Percentiles rank a stretch among this genome's conserved stretches.
Conservation (phyloP, 2,113 vertebrate species). For the Megaceryle torquata region DNA sequence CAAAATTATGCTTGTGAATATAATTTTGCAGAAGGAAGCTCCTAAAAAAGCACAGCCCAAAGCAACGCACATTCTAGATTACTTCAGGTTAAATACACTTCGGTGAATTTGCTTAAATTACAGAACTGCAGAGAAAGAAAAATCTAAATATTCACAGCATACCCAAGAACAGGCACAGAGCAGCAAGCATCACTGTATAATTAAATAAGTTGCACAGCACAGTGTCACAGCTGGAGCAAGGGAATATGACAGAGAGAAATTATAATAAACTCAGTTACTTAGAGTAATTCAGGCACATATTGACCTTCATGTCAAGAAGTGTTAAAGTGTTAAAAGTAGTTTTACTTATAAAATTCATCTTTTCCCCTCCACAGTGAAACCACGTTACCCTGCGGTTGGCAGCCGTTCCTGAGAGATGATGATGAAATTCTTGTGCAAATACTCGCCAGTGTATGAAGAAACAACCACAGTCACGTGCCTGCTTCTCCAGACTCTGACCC, state of each 20-base stretch:
- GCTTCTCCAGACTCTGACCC: conserved; percentile 42
- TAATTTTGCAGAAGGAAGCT: neutral
- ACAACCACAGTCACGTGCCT: neutral
- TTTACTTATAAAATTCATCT: neutral
- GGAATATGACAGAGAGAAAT: conserved; percentile 4
- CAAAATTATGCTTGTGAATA: neutral
- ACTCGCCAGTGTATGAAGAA: accelerated
- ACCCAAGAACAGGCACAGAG: neutral
- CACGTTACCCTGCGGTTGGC: neutral
- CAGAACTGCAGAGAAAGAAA: neutral
- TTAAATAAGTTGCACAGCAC: conserved; percentile 24
- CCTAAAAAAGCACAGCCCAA: neutral
- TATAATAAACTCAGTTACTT: conserved; percentile 16
- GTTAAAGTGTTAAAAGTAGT: neutral
- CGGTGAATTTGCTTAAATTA: neutral
- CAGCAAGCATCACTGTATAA: neutral
- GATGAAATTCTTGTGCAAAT: conserved; percentile 24
- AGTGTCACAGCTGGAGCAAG: conserved; percentile 20
- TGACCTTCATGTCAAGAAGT: conserved; percentile 26
- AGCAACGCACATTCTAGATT: neutral
- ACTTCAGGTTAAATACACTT: conserved; percentile 36
- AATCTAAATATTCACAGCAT: neutral
- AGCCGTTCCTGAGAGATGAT: neutral
- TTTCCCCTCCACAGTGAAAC: neutral
- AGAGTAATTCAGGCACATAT: neutral